phyloP scores from a whole-genome alignment of 2,888 invertebrate species.

The Tuberolachnus salignus region DNA sequence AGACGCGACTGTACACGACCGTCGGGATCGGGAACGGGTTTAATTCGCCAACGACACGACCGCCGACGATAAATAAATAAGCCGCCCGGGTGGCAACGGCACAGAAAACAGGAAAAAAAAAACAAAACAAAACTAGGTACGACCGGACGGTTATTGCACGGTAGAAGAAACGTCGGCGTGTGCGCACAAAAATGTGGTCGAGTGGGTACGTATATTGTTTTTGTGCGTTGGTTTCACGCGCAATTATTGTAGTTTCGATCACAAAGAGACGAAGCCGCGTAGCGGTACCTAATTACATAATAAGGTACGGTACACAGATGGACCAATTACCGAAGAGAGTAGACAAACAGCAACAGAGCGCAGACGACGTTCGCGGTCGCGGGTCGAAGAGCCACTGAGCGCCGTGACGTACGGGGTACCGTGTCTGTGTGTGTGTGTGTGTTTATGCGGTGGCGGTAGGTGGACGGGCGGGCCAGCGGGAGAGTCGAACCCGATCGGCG shows the following conservation, averaged over 20 bases:
- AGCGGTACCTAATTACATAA: neutral
- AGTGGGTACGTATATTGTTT: neutral
- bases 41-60: neutral
- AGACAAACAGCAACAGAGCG: neutral
- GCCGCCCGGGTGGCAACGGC: neutral
- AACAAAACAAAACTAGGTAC: neutral
- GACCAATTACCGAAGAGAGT: neutral
- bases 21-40: neutral
- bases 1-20: too few species aligned
- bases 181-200: neutral
- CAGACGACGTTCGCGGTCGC: neutral
- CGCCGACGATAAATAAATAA: neutral
- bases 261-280: conserved; percentile 7
- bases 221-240: neutral
- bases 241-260: neutral
- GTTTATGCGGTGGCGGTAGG: neutral
- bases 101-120: neutral
- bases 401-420: neutral
- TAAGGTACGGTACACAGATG: neutral
- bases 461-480: neutral
- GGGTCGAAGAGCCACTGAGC: conserved; percentile 1
- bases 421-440: too few species aligned
- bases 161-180: neutral
- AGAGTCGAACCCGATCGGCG: neutral
- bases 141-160: too few species aligned